Evolutionary conservation across 2,797 vertebrate species (phyloP).

Genomic region (Notamacropus eugenii): DNA sequence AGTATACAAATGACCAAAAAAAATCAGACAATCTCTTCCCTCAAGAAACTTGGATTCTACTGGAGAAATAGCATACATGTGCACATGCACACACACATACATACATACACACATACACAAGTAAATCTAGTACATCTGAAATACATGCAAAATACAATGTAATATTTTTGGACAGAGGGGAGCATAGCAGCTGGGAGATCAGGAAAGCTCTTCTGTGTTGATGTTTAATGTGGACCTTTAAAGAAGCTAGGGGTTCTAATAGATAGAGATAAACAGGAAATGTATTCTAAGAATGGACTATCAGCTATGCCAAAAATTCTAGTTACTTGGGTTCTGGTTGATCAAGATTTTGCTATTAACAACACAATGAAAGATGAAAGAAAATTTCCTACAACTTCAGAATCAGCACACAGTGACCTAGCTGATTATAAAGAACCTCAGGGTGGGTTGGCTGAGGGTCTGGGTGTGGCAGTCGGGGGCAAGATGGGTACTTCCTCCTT

Average conservation of each 20-base stretch:
- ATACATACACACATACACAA: not conserved
- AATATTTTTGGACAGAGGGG: not conserved
- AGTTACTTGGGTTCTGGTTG: not conserved
- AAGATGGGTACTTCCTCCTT: not conserved
- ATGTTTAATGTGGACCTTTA: not conserved
- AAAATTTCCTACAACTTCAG: not conserved
- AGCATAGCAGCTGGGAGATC: not conserved
- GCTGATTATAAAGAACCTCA: not conserved
- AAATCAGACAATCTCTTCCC: not conserved
- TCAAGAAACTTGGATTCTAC: not conserved
- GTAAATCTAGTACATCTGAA: not conserved
- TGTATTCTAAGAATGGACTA: not conserved
- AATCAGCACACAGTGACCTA: not conserved
- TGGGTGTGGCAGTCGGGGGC: not conserved
- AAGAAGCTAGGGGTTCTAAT: not conserved
- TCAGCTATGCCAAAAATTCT: not conserved
- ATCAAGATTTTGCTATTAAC: not conserved
- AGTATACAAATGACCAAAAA: not conserved
- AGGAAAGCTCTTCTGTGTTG: not conserved
- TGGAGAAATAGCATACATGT: not conserved
- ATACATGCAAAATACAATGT: not conserved
- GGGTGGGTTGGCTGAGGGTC: not conserved
- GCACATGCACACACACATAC: not conserved
- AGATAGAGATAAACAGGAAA: not conserved
- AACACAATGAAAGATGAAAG: not conserved